Evolutionary conservation across 2,888 invertebrate genomes (phyloP).

Genomic region (Tinea semifulvella): DNA sequence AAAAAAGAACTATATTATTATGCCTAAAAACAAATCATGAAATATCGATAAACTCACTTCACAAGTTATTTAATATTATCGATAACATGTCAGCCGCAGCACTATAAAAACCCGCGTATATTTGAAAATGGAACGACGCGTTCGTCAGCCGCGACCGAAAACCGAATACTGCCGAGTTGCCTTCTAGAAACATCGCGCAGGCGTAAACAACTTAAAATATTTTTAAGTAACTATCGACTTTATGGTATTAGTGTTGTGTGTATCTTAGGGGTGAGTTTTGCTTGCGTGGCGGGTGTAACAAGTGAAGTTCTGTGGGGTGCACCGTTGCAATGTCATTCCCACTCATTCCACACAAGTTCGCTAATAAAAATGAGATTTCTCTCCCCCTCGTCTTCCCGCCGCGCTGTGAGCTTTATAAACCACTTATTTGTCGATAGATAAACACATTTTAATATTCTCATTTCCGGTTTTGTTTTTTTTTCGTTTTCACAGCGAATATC

Average conservation of each 20-base stretch:
- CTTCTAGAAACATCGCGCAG: not conserved
- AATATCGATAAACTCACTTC: constrained; percentile 31
- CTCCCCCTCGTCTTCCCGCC: constrained; percentile 24
- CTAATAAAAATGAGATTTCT: constrained; percentile 60
- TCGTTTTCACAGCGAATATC: too few species aligned
- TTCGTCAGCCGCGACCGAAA: not conserved
- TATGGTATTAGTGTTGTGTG: not conserved
- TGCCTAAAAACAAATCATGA: too few species aligned
- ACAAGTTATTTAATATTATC: constrained; percentile 1
- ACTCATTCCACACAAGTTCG: constrained; percentile 56
- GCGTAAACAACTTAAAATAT: not conserved
- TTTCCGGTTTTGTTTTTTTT: too few species aligned
- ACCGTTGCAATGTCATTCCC: constrained; percentile 63
- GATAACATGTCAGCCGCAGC: constrained; percentile 4
- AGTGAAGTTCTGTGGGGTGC: constrained; percentile 48
- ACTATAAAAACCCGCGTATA: constrained; percentile 16
- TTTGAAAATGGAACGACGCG: constrained; percentile 20
- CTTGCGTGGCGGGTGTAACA: not conserved
- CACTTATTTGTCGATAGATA: too few species aligned
- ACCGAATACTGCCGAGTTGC: constrained; percentile 11
- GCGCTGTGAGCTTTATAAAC: too few species aligned
- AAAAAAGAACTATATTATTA: constrained; percentile 23
- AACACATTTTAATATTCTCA: too few species aligned
- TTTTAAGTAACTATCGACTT: not conserved
- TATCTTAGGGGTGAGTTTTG: not conserved